These are phyloP conservation scores for Polydrusus tereticollis DNA, from an alignment of 2,888 invertebrate species.

Conservation along the genomic window DNA sequence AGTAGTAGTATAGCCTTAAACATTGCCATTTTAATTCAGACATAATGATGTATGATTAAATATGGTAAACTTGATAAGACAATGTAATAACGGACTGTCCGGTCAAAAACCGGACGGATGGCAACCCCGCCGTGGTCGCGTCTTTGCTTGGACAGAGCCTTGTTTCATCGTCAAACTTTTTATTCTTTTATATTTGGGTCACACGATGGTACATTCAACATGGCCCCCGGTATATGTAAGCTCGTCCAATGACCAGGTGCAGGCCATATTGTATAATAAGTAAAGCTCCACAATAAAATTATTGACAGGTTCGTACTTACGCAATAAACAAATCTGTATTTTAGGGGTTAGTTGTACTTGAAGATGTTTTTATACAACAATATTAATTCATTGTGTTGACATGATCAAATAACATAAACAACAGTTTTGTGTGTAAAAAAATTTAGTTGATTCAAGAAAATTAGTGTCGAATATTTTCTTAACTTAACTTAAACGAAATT, in stretches of 20 bases:
- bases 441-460: no score
- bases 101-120: no score
- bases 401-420: no score
- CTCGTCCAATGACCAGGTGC: slow-evolving; percentile 60
- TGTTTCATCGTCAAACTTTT: slow-evolving; percentile 45
- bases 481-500: no score
- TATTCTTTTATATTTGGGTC: slow-evolving; percentile 52
- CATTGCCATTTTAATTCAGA: no score
- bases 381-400: neutral
- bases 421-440: no score
- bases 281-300: slow-evolving; percentile 58
- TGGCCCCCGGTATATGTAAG: slow-evolving; percentile 56
- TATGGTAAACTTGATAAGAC: no score
- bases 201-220: slow-evolving; percentile 55
- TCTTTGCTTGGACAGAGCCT: slow-evolving; percentile 38
- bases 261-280: slow-evolving; percentile 60
- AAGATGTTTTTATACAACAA: neutral
- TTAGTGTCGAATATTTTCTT: no score
- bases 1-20: no score
- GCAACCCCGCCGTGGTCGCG: no score
- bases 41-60: no score
- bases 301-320: slow-evolving; percentile 53
- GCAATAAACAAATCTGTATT: neutral
- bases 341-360: neutral
- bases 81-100: no score